These are phyloP conservation scores for Myotis myotis DNA, from an alignment of 2,797 vertebrate genomes.

Conservation along the genomic window DNA sequence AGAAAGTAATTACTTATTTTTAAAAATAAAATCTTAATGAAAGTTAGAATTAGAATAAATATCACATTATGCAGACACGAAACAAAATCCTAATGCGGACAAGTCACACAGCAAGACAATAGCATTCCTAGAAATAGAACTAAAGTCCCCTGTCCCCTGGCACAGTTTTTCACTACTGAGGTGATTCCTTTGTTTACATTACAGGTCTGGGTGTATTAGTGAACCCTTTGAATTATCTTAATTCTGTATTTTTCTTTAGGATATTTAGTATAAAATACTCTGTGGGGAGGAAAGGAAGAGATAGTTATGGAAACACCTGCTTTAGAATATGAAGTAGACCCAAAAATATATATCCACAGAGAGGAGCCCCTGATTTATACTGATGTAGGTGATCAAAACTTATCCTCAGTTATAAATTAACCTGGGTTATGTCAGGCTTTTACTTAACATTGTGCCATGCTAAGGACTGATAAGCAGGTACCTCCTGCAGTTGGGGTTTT, in stretches of 20 bases:
- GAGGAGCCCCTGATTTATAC: not conserved
- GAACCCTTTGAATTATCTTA: not conserved
- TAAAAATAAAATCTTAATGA: not conserved
- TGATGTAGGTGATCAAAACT: not conserved
- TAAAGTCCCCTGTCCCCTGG: not conserved
- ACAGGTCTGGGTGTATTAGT: not conserved
- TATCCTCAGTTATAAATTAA: not conserved
- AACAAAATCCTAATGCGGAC: not conserved
- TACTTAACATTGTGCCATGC: too few relatives aligned
- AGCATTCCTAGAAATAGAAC: not conserved
- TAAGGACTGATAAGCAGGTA: not conserved
- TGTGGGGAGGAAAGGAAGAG: not conserved
- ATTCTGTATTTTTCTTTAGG: slow-evolving; percentile 13
- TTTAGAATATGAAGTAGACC: slow-evolving; percentile 3
- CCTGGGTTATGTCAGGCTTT: not conserved
- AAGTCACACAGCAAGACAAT: not conserved
- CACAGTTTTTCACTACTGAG: not conserved
- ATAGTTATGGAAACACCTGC: not conserved
- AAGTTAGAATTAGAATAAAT: slow-evolving; percentile 9
- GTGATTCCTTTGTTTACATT: not conserved
- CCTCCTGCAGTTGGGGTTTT: not conserved
- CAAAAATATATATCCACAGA: not conserved
- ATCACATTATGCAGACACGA: not conserved
- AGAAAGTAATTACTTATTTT: slow-evolving; percentile 11
- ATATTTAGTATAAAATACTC: slow-evolving; percentile 23